These are phyloP conservation scores for Eretmodus cyanostictus DNA, from an alignment of 2,113 vertebrate genomes.

Conservation along the genomic window DNA sequence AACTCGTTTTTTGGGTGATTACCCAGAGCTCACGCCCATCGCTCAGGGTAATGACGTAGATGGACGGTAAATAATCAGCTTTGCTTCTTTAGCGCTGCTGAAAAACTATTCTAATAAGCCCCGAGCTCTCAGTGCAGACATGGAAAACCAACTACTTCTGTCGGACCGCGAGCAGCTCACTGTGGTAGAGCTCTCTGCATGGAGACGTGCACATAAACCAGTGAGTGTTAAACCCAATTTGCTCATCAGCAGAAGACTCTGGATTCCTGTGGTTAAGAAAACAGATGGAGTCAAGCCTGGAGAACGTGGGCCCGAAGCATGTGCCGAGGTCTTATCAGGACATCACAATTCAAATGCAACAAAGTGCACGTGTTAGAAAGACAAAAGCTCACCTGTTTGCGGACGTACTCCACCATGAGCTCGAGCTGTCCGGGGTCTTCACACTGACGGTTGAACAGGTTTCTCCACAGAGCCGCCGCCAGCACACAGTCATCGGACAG, in stretches of 20 bases:
- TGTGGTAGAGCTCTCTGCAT: not conserved
- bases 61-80: not conserved
- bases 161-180: not conserved
- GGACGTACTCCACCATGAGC: slow-evolving; percentile 93
- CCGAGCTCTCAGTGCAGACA: rapidly evolving
- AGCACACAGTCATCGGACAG: slow-evolving; percentile 86
- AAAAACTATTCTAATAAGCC: not conserved
- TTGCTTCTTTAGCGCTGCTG: not conserved
- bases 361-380: not conserved
- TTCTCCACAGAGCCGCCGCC: slow-evolving; percentile 93
- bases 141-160: not conserved
- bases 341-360: not conserved
- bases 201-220: not conserved
- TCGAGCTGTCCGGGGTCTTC: slow-evolving; percentile 88
- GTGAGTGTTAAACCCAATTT: not conserved
- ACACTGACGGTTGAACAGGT: slow-evolving; percentile 84
- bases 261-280: not conserved
- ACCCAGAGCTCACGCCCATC: not conserved
- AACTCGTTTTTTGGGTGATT: not conserved
- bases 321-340: not conserved
- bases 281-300: not conserved
- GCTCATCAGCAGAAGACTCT: not conserved
- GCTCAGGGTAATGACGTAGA: not conserved
- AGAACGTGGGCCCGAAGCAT: not conserved
- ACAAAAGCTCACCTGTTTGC: slow-evolving; percentile 79